These are phyloP conservation scores for Amiota communis DNA, from an alignment of 2,888 invertebrate species.

Conservation along the genomic window DNA sequence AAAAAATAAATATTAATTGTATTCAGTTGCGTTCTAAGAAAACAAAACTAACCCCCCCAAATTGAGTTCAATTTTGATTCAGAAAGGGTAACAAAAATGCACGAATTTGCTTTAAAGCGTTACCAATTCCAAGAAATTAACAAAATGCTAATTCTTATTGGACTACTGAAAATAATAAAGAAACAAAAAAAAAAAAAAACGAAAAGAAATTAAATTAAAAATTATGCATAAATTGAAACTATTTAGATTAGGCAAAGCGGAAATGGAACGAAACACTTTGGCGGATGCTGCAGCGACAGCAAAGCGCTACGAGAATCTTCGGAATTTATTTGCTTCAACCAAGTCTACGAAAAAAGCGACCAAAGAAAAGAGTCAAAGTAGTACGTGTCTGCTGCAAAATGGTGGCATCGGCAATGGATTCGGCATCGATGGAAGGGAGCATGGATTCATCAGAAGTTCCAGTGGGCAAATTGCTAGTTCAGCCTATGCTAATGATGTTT, in stretches of 20 bases:
- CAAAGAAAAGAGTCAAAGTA: conserved; percentile 51
- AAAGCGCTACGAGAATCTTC: conserved; percentile 65
- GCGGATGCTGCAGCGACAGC: conserved; percentile 29
- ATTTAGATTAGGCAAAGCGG: conserved; percentile 63
- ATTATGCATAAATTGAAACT: conserved; percentile 52
- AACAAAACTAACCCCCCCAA: no score
- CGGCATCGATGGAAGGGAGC: conserved; percentile 10
- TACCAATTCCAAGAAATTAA: no score
- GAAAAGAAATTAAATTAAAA: conserved; percentile 11
- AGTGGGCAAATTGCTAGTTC: conserved; percentile 55
- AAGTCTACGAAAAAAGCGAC: conserved; percentile 47
- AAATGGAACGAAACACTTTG: conserved; percentile 34
- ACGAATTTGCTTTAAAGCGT: no score
- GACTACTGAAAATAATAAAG: neutral
- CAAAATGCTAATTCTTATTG: no score
- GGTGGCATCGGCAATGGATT: conserved; percentile 37
- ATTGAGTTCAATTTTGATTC: no score
- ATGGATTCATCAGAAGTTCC: conserved; percentile 44
- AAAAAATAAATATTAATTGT: no score
- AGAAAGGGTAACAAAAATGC: no score
- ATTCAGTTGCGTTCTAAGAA: no score
- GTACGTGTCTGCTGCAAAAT: conserved; percentile 52
- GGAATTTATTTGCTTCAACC: conserved; percentile 62
- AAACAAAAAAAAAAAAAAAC: conserved; percentile 40
- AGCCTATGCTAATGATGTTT: conserved; percentile 14